These are phyloP conservation scores for Blastobasis adustella DNA, from an alignment of 2,888 invertebrate species.

Conservation along the genomic window DNA sequence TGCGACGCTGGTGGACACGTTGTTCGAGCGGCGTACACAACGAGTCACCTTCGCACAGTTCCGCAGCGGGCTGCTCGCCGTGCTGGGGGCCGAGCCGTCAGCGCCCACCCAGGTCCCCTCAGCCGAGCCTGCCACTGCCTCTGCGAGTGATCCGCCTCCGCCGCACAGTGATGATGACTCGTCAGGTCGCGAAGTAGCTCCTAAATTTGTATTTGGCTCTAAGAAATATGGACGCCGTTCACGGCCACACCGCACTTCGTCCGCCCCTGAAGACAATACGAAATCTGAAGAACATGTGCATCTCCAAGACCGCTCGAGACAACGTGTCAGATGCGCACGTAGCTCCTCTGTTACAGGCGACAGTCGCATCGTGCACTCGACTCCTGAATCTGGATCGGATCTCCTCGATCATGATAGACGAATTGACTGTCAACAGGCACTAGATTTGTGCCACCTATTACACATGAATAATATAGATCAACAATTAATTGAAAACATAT, in stretches of 20 bases:
- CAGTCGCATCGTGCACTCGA: slow-evolving; percentile 16
- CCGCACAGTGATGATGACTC: slow-evolving; percentile 67
- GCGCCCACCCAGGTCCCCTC: slow-evolving; percentile 24
- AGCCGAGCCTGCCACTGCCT: slow-evolving; percentile 20
- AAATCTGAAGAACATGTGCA: slow-evolving; percentile 11
- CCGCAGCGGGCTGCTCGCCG: slow-evolving; percentile 82
- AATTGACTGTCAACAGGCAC: slow-evolving; percentile 46
- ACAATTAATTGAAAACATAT: slow-evolving; percentile 45
- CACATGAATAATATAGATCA: slow-evolving; percentile 54
- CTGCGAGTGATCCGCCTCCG: slow-evolving; percentile 20
- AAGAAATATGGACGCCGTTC: slow-evolving; percentile 86
- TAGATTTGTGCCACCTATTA: slow-evolving; percentile 50
- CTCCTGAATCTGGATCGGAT: slow-evolving; percentile 14
- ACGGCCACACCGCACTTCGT: slow-evolving; percentile 64
- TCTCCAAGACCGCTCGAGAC: slow-evolving; percentile 31
- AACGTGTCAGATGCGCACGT: slow-evolving; percentile 40
- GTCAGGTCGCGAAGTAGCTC: slow-evolving; percentile 82
- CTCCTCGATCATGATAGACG: slow-evolving; percentile 51
- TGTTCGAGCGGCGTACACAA: slow-evolving; percentile 69
- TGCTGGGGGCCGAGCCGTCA: slow-evolving; percentile 75
- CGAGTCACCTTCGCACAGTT: slow-evolving; percentile 82
- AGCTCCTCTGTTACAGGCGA: slow-evolving; percentile 48
- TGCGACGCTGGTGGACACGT: slow-evolving; percentile 74
- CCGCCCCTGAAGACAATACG: slow-evolving; percentile 19
- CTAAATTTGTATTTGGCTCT: slow-evolving; percentile 81